Conservation (phyloP, 1,140 invertebrate species). For the Chionoecetes opilio region DNA sequence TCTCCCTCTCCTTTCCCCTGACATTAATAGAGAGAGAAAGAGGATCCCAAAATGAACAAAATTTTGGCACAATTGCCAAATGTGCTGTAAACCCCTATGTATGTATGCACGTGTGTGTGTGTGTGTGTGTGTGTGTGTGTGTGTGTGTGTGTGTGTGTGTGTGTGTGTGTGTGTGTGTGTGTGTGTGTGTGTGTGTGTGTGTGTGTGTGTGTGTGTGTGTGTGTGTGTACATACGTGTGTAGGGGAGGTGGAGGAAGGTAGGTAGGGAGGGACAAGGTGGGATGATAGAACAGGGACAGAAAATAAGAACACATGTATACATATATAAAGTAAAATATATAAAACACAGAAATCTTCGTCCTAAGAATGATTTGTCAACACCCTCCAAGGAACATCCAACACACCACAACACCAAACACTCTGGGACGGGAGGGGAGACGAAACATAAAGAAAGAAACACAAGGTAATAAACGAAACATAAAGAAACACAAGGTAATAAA, state of each 20-base stretch:
- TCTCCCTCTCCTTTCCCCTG: too few relatives aligned
- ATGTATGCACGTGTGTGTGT: neutral
- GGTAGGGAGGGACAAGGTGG: neutral
- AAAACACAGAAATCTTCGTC: too few relatives aligned
- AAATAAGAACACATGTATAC: neutral
- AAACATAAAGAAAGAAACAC: too few relatives aligned
- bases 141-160: neutral
- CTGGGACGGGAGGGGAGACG: too few relatives aligned
- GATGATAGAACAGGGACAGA: too few relatives aligned
- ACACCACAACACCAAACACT: too few relatives aligned
- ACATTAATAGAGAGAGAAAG: too few relatives aligned
- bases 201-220: neutral
- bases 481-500: too few relatives aligned
- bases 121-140: neutral
- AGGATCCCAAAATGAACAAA: too few relatives aligned
- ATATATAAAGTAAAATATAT: neutral
- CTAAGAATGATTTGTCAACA: neutral
- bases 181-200: neutral
- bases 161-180: neutral
- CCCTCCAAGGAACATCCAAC: neutral
- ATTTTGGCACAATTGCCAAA: too few relatives aligned
- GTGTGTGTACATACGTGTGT: neutral
- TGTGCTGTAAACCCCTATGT: too few relatives aligned
- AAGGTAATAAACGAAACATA: too few relatives aligned
- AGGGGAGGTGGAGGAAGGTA: neutral